Conservation (phyloP, 30 jellyfish, hydroid and myxozoan genomes). For the Clytia hemisphaerica region DNA sequence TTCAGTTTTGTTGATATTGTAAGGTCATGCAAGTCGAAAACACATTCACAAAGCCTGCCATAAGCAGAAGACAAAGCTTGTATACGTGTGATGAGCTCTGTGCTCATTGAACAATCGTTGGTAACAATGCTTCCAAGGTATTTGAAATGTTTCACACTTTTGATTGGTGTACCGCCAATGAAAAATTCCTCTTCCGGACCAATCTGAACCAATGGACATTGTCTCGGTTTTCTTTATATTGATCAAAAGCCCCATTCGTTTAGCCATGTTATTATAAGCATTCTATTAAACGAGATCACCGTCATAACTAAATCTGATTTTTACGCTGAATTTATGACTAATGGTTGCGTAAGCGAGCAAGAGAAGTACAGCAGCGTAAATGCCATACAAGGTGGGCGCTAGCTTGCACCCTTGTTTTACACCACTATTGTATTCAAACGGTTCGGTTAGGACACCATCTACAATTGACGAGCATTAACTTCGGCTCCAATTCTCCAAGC, state of each 20-base stretch:
- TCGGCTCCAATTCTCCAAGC: no score
- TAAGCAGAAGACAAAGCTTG: conserved; percentile 37
- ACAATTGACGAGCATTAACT: no score
- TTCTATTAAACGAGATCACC: conserved; percentile 44
- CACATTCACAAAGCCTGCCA: conserved; percentile 29
- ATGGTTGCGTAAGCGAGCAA: no score
- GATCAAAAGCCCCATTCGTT: conserved; percentile 49
- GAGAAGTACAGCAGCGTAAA: no score
- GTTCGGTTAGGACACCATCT: conserved; percentile 37
- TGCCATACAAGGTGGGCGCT: no score
- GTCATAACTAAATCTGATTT: conserved; percentile 43
- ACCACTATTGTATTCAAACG: conserved; percentile 49
- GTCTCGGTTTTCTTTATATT: no score
- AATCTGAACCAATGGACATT: no score
- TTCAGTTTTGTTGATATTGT: conserved; percentile 10
- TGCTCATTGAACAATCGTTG: conserved; percentile 41
- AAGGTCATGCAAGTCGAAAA: conserved; percentile 26
- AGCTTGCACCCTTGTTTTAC: no score
- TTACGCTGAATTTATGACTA: neutral
- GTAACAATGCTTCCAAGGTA: conserved; percentile 54
- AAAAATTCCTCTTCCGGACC: conserved; percentile 39
- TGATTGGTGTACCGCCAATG: conserved; percentile 33
- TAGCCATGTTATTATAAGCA: conserved; percentile 41
- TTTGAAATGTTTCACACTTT: no score
- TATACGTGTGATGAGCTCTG: conserved; percentile 30